Evolutionary conservation across 2,888 invertebrate species (phyloP).

Genomic region (Epirrhoe tristata): DNA sequence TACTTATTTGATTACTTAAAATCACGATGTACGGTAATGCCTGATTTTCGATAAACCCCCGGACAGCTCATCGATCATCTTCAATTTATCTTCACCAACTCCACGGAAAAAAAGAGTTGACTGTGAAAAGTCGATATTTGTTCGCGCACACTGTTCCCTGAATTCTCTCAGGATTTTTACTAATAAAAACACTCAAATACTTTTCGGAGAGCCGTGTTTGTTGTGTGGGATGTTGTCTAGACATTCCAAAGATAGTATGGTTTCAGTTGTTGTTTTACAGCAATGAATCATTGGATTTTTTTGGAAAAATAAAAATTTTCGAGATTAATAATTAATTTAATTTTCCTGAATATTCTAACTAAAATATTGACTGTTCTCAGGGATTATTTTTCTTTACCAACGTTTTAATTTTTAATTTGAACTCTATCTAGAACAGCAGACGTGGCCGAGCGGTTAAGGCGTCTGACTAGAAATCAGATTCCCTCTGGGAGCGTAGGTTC

Average conservation of each 20-base stretch:
- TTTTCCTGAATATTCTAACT: too few species aligned
- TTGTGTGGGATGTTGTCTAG: background rate
- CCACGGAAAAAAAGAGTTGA: conserved; percentile 53
- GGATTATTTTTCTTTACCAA: too few species aligned
- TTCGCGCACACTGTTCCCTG: background rate
- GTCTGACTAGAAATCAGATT: conserved; percentile 95
- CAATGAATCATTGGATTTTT: too few species aligned
- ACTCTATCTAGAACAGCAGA: conserved; percentile 74
- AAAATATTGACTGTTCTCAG: too few species aligned
- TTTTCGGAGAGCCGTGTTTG: background rate
- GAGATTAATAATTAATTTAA: too few species aligned
- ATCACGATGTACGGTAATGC: conserved; percentile 40
- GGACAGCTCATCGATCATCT: conserved; percentile 60
- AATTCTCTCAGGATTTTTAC: background rate
- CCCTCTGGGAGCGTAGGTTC: conserved; percentile 96
- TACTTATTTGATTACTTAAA: conserved; percentile 43
- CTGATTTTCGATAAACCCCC: conserved; percentile 54
- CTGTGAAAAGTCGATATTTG: conserved; percentile 29
- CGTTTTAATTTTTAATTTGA: background rate
- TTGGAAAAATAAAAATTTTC: too few species aligned
- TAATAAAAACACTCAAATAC: background rate
- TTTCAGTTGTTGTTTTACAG: too few species aligned
- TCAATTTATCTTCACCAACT: conserved; percentile 56
- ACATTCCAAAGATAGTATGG: too few species aligned
- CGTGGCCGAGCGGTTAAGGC: conserved; percentile 95